Evolutionary conservation across 2,888 invertebrate species (phyloP).

Genomic region (Entomobrya proxima): DNA sequence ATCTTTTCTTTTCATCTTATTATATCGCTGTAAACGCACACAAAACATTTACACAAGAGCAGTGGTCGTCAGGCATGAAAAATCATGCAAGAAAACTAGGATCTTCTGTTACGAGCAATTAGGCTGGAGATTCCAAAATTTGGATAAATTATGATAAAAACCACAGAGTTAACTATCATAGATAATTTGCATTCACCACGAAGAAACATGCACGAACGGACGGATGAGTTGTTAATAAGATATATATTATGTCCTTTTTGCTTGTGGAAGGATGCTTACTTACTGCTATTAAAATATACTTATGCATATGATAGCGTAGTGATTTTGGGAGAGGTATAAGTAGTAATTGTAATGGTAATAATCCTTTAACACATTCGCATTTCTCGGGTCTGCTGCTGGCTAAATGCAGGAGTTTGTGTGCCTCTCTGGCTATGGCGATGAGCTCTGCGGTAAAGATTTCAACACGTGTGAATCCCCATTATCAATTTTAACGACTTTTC

Average conservation of each 20-base stretch:
- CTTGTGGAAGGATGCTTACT: not conserved
- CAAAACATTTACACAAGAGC: slow-evolving; percentile 23
- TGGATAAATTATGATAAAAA: slow-evolving; percentile 63
- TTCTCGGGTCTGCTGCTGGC: slow-evolving; percentile 19
- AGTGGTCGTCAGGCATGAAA: slow-evolving; percentile 37
- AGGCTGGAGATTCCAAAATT: slow-evolving; percentile 59
- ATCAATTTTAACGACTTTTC: slow-evolving; percentile 64
- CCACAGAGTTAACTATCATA: slow-evolving; percentile 50
- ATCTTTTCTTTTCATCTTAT: not conserved
- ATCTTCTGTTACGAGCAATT: slow-evolving; percentile 58
- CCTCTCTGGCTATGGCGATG: not conserved
- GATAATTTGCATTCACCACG: slow-evolving; percentile 62
- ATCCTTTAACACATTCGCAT: slow-evolving; percentile 42
- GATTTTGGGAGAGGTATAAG: slow-evolving; percentile 7
- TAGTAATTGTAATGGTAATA: slow-evolving; percentile 30
- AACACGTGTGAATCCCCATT: slow-evolving; percentile 66
- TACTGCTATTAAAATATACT: not conserved
- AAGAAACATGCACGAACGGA: slow-evolving; percentile 23
- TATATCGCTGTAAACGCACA: slow-evolving; percentile 4
- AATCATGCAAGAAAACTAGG: slow-evolving; percentile 17
- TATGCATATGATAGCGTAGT: not conserved
- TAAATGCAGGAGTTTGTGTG: not conserved
- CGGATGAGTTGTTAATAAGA: not conserved
- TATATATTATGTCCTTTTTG: not conserved
- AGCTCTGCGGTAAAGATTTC: slow-evolving; percentile 31